These are phyloP conservation scores for Otus scops DNA, from an alignment of 2,797 vertebrate species.

Conservation along the genomic window DNA sequence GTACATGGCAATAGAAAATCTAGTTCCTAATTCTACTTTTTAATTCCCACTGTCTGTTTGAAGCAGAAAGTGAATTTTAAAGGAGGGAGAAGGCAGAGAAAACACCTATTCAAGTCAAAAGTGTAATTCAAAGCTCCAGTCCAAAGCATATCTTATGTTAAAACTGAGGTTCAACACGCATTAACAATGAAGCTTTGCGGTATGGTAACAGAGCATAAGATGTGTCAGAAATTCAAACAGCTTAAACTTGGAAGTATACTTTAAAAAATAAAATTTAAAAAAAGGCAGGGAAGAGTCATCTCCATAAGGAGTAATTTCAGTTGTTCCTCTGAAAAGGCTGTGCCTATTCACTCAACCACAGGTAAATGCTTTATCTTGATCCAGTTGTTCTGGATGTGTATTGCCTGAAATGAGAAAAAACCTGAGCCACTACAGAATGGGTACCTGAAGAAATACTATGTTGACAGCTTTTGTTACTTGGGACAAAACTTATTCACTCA, in stretches of 20 bases:
- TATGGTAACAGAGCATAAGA: not conserved
- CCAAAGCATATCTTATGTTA: not conserved
- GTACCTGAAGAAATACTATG: not conserved
- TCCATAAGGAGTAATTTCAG: not conserved
- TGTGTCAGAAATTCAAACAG: not conserved
- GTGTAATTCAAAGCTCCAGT: not conserved
- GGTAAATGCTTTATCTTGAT: not conserved
- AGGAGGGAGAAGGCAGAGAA: not conserved
- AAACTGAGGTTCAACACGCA: not conserved
- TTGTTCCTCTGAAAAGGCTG: not conserved
- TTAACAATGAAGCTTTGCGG: not conserved
- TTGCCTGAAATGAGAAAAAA: not conserved
- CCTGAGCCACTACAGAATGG: not conserved
- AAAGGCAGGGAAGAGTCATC: not conserved
- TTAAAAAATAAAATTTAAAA: not conserved
- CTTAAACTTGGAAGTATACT: not conserved
- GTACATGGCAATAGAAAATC: not conserved
- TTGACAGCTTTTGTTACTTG: not conserved
- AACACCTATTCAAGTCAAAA: not conserved
- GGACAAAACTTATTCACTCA: not conserved
- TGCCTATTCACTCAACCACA: not conserved
- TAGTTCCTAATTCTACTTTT: not conserved
- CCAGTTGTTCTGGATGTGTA: not conserved
- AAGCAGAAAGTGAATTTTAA: not conserved
- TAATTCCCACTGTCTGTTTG: not conserved